Percentiles rank a stretch among this genome's conserved stretches.
Evolutionary conservation across 2,888 invertebrate genomes (phyloP).

Genomic region (Zootermopsis nevadensis): DNA sequence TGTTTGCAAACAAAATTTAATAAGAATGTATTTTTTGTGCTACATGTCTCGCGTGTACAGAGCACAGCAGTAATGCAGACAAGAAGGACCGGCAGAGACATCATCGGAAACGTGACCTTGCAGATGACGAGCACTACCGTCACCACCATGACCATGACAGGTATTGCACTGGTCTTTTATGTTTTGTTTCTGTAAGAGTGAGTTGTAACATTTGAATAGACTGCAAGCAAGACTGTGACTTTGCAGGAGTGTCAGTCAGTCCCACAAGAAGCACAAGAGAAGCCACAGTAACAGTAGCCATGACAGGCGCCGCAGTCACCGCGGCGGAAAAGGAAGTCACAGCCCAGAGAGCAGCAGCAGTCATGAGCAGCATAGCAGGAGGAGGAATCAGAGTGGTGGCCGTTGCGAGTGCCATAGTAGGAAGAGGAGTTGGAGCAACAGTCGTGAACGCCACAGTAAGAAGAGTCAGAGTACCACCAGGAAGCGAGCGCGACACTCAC

Average conservation of each 20-base stretch:
- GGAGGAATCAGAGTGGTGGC: conserved; percentile 7
- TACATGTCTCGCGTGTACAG: background rate
- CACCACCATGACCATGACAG: conserved; percentile 6
- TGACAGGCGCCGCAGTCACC: conserved; percentile 31
- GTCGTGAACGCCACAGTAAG: too few species aligned
- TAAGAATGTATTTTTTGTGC: too few species aligned
- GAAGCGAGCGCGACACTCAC: conserved; percentile 17
- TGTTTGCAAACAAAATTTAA: too few species aligned
- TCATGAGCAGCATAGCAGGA: conserved; percentile 12
- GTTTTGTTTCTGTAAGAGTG: too few species aligned
- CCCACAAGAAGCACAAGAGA: conserved; percentile 33
- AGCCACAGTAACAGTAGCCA: conserved; percentile 41
- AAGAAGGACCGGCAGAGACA: background rate
- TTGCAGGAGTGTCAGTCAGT: conserved; percentile 36
- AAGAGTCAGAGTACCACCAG: too few species aligned
- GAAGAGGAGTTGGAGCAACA: too few species aligned
- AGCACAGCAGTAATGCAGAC: background rate
- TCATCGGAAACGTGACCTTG: background rate
- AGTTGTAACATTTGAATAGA: too few species aligned
- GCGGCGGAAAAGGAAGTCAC: conserved; percentile 17
- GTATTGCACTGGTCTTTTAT: background rate
- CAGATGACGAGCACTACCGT: conserved; percentile 22
- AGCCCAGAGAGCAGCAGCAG: conserved; percentile 30
- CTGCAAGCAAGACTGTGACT: conserved; percentile 22
- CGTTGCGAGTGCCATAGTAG: too few species aligned